A percentile compares a stretch with the other conserved stretches of the same genome.
These are phyloP conservation scores for Parazoanthus darwini DNA, from an alignment of 92 coral and sea anemone genomes.

Conservation along the genomic window DNA sequence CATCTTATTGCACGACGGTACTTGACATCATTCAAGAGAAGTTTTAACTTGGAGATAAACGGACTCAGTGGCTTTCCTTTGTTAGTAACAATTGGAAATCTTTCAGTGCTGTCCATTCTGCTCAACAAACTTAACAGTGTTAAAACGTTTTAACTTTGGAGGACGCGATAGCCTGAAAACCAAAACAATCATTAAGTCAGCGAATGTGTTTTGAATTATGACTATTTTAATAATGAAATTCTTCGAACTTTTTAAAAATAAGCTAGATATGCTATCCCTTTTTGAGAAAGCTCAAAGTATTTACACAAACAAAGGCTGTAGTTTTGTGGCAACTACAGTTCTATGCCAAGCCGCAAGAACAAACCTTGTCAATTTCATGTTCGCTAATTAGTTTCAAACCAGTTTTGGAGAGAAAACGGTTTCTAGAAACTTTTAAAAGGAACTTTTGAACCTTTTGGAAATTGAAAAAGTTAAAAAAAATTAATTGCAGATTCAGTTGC, in stretches of 20 bases:
- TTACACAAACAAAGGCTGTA: background rate
- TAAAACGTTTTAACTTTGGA: background rate
- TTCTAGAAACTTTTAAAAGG: slow-evolving; percentile 44
- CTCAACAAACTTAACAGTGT: background rate
- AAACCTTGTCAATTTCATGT: slow-evolving; percentile 27
- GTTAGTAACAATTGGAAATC: slow-evolving; percentile 48
- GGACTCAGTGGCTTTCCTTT: slow-evolving; percentile 97
- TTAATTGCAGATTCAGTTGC: background rate
- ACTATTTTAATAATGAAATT: background rate
- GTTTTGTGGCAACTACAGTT: background rate
- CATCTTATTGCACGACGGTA: slow-evolving; percentile 95
- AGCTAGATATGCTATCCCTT: background rate
- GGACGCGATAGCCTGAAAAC: background rate
- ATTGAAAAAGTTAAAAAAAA: background rate
- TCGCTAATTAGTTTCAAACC: background rate
- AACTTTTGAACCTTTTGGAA: slow-evolving; percentile 17
- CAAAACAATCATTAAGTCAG: slow-evolving; percentile 15
- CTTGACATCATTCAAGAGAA: slow-evolving; percentile 92
- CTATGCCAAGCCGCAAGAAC: background rate
- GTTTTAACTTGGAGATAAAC: slow-evolving; percentile 93
- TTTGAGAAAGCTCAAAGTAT: background rate
- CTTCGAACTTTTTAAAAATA: slow-evolving; percentile 4
- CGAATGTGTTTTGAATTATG: background rate
- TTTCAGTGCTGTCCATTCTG: slow-evolving; percentile 51
- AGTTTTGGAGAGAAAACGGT: slow-evolving; percentile 33